A percentile compares a stretch with the other conserved stretches of the same genome.
phyloP scores from a whole-genome alignment of 2,113 vertebrate genomes.

The Pseudonaja textilis region DNA sequence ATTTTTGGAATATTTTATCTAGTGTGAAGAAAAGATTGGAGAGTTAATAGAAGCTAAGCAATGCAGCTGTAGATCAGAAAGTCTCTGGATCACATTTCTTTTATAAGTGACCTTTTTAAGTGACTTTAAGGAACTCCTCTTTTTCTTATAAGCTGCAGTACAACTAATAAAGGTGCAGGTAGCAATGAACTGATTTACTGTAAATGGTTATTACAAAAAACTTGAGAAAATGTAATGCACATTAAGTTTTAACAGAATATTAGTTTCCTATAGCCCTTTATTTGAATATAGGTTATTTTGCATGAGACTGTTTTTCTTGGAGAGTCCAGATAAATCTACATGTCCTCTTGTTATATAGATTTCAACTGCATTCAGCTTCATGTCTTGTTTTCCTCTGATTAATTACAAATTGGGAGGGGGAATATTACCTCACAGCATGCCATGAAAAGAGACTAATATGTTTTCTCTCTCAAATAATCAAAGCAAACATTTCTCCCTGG shows the following conservation, averaged over 20 bases:
- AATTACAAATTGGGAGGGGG: neutral
- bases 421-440: neutral
- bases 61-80: neutral
- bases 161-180: neutral
- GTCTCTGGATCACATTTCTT: neutral
- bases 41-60: neutral
- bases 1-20: constrained; percentile 93
- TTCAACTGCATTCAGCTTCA: neutral
- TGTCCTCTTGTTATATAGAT: neutral
- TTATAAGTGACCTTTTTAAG: neutral
- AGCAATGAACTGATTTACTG: neutral
- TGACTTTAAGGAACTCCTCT: neutral
- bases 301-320: neutral
- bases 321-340: neutral
- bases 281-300: neutral
- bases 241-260: neutral
- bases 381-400: neutral
- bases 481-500: neutral
- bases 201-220: neutral
- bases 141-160: neutral
- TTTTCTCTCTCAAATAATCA: neutral
- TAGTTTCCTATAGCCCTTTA: neutral
- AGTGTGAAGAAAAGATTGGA: constrained; percentile 36
- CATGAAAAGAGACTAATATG: neutral
- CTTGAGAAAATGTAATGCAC: neutral